These are phyloP conservation scores for Sebastolobus altivelis DNA, from an alignment of 2,797 vertebrate species.

Conservation along the genomic window DNA sequence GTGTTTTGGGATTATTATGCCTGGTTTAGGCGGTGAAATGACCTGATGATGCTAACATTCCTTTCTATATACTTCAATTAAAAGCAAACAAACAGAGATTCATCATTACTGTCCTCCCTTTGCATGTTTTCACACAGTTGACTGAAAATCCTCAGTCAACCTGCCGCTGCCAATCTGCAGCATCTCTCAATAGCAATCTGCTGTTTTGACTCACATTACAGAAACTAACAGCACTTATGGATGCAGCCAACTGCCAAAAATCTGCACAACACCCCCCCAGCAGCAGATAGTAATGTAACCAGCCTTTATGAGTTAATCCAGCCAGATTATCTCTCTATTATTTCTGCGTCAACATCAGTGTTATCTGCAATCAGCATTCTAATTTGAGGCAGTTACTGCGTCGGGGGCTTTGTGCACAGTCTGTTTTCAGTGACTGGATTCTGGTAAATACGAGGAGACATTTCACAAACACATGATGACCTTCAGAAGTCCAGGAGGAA, in stretches of 20 bases:
- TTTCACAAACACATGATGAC: constrained; percentile 29
- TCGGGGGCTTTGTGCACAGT: constrained; percentile 17
- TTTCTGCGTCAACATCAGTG: constrained; percentile 39
- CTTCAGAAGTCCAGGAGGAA: constrained; percentile 38
- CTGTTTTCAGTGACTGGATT: neutral
- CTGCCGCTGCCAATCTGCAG: constrained; percentile 30
- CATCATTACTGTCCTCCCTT: neutral
- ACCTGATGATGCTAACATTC: constrained; percentile 6
- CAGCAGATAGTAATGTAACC: constrained; percentile 26
- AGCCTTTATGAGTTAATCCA: constrained; percentile 50
- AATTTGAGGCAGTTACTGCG: constrained; percentile 55
- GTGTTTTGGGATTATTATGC: constrained; percentile 9
- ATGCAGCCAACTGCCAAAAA: constrained; percentile 11
- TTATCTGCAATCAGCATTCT: constrained; percentile 46
- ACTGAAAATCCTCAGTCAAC: neutral
- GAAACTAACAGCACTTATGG: neutral
- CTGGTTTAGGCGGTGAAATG: neutral
- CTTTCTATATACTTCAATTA: neutral
- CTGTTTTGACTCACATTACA: neutral
- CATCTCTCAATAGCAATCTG: neutral
- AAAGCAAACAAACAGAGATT: constrained; percentile 15
- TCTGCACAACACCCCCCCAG: constrained; percentile 11
- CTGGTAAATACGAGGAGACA: neutral
- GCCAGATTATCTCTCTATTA: constrained; percentile 47
- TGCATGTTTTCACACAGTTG: neutral